Base-by-base conservation (phyloP, 2,888 invertebrate species). In the Deilephila porcellus region DNA sequence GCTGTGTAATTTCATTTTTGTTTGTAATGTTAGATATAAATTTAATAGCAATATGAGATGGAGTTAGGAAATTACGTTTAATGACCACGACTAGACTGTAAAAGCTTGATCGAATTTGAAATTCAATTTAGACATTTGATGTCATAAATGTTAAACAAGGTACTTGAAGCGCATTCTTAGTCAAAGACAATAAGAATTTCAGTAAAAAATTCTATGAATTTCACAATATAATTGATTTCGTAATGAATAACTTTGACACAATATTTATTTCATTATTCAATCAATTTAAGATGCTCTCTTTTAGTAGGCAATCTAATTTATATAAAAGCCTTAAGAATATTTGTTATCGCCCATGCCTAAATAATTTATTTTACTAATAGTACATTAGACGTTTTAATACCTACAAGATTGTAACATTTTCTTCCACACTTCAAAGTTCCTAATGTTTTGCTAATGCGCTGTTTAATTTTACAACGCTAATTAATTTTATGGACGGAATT, bases 401-500 rank as follows among this genome's bases (percentile, higher is more conserved):
- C 45, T 45, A 45, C 34, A 63, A 34, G n/a, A n/a, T 45, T 14
- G 45, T 20, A 37, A 67, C 45, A 52, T 45, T 25, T 67, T 52
- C 25, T 14, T 29, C 59, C 19, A 19, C 52, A 45, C 45, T 45
- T 45, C 34, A 59, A 67, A 45, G 25, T 52, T 20, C 29, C 62
- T 62, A 63, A 63, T 34, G 34, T 37, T 17, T 63, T 37, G 25
- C 45, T 67, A 67, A 67, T 67, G 25, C 52, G 19, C 52, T 67
- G 11, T 25, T 67, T 67, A 45, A 67, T 67, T 71, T 71, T 60
- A 71, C 60, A 60, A 14, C 45, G 17, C 73, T 80, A 79, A 79
- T 81, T 80, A 75, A 82, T 77, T 82, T 79, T 77, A 75, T 75
- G 74, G 76, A 77, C 78, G 74, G 76, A 83, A 82, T 79, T 80